A percentile compares a stretch with the other conserved stretches of the same genome.
Evolutionary conservation across 1,140 invertebrate species (phyloP).

Genomic region (Drosophila arawakana): DNA sequence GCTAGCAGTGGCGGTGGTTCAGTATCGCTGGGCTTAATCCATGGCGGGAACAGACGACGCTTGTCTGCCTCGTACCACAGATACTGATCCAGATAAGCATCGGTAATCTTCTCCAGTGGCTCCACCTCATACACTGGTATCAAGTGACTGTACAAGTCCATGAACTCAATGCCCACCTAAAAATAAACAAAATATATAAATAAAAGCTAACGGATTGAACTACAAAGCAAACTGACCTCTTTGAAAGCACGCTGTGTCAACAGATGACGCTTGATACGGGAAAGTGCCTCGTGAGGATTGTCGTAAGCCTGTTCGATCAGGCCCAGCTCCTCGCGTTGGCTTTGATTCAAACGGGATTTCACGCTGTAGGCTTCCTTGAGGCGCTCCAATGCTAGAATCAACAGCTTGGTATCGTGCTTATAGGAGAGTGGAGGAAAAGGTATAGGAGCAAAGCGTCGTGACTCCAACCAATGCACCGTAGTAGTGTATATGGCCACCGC

Average conservation of each 20-base stretch:
- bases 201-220: background rate
- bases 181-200: conserved; percentile 1
- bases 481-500: conserved; percentile 99
- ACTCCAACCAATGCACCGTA: conserved; percentile 99
- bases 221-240: conserved; percentile 87
- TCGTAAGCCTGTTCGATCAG: conserved; percentile 99
- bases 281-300: conserved; percentile 99
- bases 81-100: conserved; percentile 99
- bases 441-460: conserved; percentile 98
- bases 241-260: conserved; percentile 99
- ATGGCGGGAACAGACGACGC: conserved; percentile 97
- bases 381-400: conserved; percentile 98
- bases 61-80: conserved; percentile 99
- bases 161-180: conserved; percentile 98
- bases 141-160: conserved; percentile 99
- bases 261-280: conserved; percentile 99
- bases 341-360: conserved; percentile 99
- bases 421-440: conserved; percentile 99
- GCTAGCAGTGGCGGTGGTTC: conserved; percentile 98
- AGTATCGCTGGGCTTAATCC: conserved; percentile 99
- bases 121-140: conserved; percentile 99
- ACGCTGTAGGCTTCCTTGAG: conserved; percentile 99
- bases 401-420: conserved; percentile 99
- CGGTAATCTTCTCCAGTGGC: conserved; percentile 98
- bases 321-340: conserved; percentile 98